phyloP scores from a whole-genome alignment of 2,797 vertebrate genomes.

The Centroberyx gerrardi region DNA sequence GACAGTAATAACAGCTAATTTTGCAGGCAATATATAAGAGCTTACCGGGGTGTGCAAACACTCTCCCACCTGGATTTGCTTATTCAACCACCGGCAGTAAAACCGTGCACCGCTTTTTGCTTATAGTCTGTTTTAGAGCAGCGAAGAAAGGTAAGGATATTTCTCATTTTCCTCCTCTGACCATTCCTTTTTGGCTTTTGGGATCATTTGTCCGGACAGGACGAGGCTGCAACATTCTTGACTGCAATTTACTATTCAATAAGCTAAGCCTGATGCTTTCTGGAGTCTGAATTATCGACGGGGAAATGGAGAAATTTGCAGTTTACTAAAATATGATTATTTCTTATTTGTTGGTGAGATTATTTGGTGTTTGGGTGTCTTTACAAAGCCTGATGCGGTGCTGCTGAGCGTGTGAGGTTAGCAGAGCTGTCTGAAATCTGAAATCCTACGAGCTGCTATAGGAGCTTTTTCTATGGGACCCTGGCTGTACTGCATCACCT shows the following conservation, averaged over 20 bases:
- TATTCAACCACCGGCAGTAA: constrained; percentile 90
- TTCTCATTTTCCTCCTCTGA: neutral
- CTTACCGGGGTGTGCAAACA: constrained; percentile 99
- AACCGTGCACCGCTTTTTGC: constrained; percentile 69
- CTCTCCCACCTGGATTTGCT: constrained; percentile 99
- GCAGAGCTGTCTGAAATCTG: constrained; percentile 6
- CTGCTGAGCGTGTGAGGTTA: neutral
- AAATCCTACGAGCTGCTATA: constrained; percentile 31
- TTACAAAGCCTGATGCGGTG: neutral
- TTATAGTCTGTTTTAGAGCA: constrained; percentile 57
- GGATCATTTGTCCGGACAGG: neutral
- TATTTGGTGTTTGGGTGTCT: neutral
- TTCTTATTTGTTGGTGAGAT: accelerated
- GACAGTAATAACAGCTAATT: constrained; percentile 99
- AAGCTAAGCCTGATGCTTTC: neutral
- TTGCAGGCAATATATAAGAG: constrained; percentile 99
- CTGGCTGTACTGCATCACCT: constrained; percentile 36
- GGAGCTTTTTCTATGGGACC: constrained; percentile 33
- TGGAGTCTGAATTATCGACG: neutral
- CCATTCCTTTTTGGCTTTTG: neutral
- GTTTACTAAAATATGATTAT: neutral
- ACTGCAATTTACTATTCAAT: neutral
- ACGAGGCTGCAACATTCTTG: neutral
- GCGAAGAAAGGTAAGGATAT: constrained; percentile 78
- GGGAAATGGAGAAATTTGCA: neutral